phyloP scores from a whole-genome alignment of 2,113 vertebrate genomes.

The Engystomops pustulosus region DNA sequence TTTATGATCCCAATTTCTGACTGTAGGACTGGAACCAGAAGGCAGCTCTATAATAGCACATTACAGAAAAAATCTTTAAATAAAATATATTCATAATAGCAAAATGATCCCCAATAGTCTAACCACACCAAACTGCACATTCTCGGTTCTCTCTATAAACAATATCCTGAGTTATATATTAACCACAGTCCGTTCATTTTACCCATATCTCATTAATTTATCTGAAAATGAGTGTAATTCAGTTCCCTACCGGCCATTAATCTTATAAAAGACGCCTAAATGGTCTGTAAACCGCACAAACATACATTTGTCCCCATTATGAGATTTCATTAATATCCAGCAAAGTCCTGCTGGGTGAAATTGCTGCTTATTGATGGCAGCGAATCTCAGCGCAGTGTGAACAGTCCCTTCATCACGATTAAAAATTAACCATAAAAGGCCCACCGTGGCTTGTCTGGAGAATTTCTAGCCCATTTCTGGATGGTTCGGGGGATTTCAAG shows the following conservation, averaged over 20 bases:
- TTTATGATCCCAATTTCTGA: no score
- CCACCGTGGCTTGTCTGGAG: neutral
- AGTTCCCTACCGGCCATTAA: neutral
- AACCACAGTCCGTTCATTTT: neutral
- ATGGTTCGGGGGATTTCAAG: slow-evolving; percentile 3
- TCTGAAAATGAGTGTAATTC: neutral
- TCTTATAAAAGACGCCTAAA: neutral
- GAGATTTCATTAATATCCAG: slow-evolving; percentile 16
- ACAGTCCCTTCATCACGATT: neutral
- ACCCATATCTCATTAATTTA: neutral
- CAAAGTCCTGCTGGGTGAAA: neutral
- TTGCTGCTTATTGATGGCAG: neutral
- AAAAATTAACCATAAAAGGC: slow-evolving; percentile 5
- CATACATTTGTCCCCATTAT: neutral
- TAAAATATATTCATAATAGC: no score
- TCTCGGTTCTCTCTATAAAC: no score
- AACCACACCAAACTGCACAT: no score
- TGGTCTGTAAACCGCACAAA: neutral
- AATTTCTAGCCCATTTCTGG: neutral
- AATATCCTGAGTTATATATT: no score
- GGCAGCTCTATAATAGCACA: no score
- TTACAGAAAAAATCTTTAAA: no score
- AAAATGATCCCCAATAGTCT: no score
- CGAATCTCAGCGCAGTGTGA: neutral
- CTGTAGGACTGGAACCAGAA: no score